These are phyloP conservation scores for Minunthozetes semirufus DNA, from an alignment of 2,888 invertebrate species.

Conservation along the genomic window DNA sequence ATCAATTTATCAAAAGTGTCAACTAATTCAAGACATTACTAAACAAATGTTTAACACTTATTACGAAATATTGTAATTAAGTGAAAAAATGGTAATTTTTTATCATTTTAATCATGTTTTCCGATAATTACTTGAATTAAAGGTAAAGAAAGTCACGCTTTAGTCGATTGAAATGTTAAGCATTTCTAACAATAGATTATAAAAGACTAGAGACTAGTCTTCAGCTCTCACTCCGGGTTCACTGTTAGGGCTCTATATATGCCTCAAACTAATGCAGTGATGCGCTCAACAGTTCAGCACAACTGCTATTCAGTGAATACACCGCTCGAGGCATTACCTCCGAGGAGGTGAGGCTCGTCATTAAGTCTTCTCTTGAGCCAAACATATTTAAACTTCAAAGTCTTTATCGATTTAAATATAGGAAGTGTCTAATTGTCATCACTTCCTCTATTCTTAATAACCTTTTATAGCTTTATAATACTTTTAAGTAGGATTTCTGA, in stretches of 20 bases:
- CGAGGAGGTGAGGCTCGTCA: too few species aligned
- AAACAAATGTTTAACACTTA: background rate
- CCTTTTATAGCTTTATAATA: too few species aligned
- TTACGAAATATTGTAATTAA: background rate
- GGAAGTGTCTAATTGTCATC: too few species aligned
- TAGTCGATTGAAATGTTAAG: background rate
- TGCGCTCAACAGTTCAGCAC: background rate
- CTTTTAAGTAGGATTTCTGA: too few species aligned
- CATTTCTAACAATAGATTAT: constrained; percentile 8
- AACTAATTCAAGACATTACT: background rate
- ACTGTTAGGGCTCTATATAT: background rate
- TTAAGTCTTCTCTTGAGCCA: too few species aligned
- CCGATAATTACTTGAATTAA: background rate
- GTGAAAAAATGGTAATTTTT: background rate
- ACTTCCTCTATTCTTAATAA: too few species aligned
- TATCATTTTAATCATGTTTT: background rate
- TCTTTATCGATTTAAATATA: too few species aligned
- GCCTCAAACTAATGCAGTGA: background rate
- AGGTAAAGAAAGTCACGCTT: constrained; percentile 6
- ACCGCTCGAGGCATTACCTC: background rate
- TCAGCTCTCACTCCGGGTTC: background rate
- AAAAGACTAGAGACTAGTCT: background rate
- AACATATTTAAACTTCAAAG: too few species aligned
- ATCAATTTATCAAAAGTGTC: background rate
- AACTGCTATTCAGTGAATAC: background rate